Percentiles rank a stretch among this genome's conserved stretches.
Evolutionary conservation across 2,797 vertebrate genomes (phyloP).

Genomic region (Melanotaenia pygmaea): DNA sequence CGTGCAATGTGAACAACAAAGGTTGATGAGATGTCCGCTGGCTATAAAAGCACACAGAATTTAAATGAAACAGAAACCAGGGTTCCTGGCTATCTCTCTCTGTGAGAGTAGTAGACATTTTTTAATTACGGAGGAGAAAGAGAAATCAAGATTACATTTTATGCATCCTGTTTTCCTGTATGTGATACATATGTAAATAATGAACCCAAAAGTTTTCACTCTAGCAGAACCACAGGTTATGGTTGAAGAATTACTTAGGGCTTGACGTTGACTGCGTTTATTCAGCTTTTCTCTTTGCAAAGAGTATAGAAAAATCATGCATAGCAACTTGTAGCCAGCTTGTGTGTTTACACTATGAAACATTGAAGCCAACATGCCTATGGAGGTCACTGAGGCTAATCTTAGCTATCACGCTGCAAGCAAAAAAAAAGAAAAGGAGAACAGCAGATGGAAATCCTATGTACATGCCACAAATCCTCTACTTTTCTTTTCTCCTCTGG

Average conservation of each 20-base stretch:
- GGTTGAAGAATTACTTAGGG: not conserved
- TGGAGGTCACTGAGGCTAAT: slow-evolving; percentile 44
- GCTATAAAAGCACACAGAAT: slow-evolving; percentile 55
- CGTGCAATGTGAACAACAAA: slow-evolving; percentile 60
- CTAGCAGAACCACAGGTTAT: not conserved
- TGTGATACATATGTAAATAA: slow-evolving; percentile 15
- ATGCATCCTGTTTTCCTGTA: slow-evolving; percentile 13
- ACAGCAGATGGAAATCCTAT: slow-evolving; percentile 71
- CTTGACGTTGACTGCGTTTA: slow-evolving; percentile 7
- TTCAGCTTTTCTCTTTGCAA: slow-evolving; percentile 15
- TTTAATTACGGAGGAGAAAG: slow-evolving; percentile 29
- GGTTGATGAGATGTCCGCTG: slow-evolving; percentile 51
- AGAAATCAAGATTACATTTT: slow-evolving; percentile 17
- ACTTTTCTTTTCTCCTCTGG: slow-evolving; percentile 79
- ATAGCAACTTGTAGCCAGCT: slow-evolving; percentile 22
- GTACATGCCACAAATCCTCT: slow-evolving; percentile 76
- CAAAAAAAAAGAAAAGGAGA: slow-evolving; percentile 34
- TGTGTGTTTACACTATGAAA: slow-evolving; percentile 27
- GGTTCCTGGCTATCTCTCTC: slow-evolving; percentile 36
- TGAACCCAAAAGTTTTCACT: not conserved
- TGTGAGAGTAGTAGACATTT: slow-evolving; percentile 14
- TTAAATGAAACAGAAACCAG: slow-evolving; percentile 48
- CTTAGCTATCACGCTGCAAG: slow-evolving; percentile 57
- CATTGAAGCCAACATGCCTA: slow-evolving; percentile 20
- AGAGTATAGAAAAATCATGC: slow-evolving; percentile 19